Evolutionary conservation across 2,888 invertebrate genomes (phyloP), one percentile per base, ranked within the genome.

Genomic region (Cordilura impudica): DNA sequence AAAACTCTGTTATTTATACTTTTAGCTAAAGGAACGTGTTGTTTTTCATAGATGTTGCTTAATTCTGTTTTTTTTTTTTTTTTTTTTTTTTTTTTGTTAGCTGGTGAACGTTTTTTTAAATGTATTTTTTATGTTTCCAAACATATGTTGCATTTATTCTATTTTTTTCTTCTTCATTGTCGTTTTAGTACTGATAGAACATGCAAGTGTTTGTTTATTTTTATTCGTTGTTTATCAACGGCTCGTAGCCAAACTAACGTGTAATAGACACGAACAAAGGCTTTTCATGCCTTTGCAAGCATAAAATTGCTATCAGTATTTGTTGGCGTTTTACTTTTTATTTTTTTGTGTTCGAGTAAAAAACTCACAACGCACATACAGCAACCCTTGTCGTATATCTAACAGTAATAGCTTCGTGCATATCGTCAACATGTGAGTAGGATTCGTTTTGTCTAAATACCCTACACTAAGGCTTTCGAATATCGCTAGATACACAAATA

Each of bases 201-300:
- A 29, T 58, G 23, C 14, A 53, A 49, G 56, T 39, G 69, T 56
- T 54, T 61, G 26, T 67, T 43, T 19, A n/a, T 54, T 43, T 53
- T n/a, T 14, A 31, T 39, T 58, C 35, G 66, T 60, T 73, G 69
- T 73, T 69, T 78, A 73, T 58, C 65, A 74, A 72, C 39, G 66
- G 66, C 67, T 79, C 45, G 61, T 66, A 66, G 75, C 79, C 75
- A 75, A 75, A 79, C 86, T 86, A 87, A 86, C 81, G 82, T 82
- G 76, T 81, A 82, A 82, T 81, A 78, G 82, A 81, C 80, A 81
- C 81, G 81, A 82, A 82, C 81, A 82, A 82, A 82, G 80, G 82
- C 82, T 82, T 82, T 79, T 82, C 82, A 82, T 80, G 82, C 81
- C 81, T 81, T 81, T 72, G 78, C 76, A 76, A 81, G 82, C 82